Conservation (phyloP, 2,113 vertebrate species). For the Callopanchax toddi region DNA sequence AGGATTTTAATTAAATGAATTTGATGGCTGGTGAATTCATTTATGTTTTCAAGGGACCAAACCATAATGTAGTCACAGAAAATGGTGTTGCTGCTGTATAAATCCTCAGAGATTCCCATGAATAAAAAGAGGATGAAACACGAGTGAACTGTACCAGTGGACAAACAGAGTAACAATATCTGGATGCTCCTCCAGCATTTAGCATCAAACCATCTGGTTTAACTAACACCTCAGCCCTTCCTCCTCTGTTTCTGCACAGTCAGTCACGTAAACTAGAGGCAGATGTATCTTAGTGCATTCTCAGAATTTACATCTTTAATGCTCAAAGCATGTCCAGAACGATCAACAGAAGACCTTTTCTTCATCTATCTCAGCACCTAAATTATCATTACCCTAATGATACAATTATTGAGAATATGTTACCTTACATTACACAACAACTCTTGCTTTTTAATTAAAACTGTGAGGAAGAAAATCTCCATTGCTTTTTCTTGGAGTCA, state of each 20-base stretch:
- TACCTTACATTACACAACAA: no score
- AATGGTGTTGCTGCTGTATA: neutral
- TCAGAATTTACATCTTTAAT: neutral
- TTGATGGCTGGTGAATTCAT: neutral
- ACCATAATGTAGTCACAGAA: neutral
- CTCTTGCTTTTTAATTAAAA: no score
- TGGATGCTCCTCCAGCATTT: neutral
- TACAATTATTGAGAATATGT: no score
- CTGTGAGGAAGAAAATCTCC: no score
- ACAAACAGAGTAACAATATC: neutral
- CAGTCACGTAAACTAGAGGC: neutral
- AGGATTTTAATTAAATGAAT: neutral
- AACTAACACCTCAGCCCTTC: neutral
- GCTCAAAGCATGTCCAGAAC: neutral
- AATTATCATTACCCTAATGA: no score
- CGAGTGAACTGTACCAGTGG: neutral
- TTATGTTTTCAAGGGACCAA: neutral
- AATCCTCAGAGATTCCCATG: neutral
- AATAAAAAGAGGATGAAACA: neutral
- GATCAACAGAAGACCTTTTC: neutral
- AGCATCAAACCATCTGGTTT: neutral
- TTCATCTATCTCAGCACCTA: no score
- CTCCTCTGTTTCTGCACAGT: no score
- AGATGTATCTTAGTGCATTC: neutral
- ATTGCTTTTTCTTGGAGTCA: no score